These are phyloP conservation scores for Tortrix viridana DNA, from an alignment of 2,888 invertebrate genomes.

Conservation along the genomic window DNA sequence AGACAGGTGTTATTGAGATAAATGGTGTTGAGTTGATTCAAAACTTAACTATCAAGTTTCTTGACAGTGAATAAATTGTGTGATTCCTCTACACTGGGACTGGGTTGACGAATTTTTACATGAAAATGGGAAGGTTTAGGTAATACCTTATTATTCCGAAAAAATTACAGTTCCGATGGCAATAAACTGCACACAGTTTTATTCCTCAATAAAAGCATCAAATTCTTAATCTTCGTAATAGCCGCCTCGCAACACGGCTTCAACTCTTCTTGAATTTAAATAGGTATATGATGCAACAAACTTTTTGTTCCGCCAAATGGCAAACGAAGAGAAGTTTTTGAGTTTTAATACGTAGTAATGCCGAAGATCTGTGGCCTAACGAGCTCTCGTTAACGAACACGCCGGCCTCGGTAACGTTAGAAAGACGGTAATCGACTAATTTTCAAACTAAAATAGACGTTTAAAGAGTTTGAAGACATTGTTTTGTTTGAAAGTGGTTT, in stretches of 20 bases:
- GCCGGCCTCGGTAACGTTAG: constrained; percentile 58
- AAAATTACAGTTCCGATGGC: too few relatives aligned
- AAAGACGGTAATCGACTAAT: constrained; percentile 63
- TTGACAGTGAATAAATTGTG: too few relatives aligned
- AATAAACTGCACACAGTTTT: too few relatives aligned
- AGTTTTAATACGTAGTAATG: constrained; percentile 83
- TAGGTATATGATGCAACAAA: constrained; percentile 78
- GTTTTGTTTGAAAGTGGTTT: constrained; percentile 43
- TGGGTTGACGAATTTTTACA: too few relatives aligned
- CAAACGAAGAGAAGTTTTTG: constrained; percentile 74
- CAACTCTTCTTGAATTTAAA: constrained; percentile 75
- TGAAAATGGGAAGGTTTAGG: too few relatives aligned
- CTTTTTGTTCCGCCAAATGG: constrained; percentile 78
- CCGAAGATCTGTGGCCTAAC: constrained; percentile 80
- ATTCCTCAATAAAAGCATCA: too few relatives aligned
- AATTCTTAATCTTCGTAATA: constrained; percentile 1
- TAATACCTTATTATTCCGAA: too few relatives aligned
- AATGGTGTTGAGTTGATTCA: too few relatives aligned
- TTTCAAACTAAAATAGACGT: constrained; percentile 53
- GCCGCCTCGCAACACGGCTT: constrained; percentile 41
- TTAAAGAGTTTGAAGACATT: constrained; percentile 44
- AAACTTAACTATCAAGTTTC: too few relatives aligned
- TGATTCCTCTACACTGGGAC: too few relatives aligned
- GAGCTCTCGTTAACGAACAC: constrained; percentile 74
- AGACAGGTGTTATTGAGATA: too few relatives aligned